A percentile compares a stretch with the other conserved stretches of the same genome.
Conservation (phyloP, 2,113 vertebrate genomes). For the Myotis brandtii region DNA sequence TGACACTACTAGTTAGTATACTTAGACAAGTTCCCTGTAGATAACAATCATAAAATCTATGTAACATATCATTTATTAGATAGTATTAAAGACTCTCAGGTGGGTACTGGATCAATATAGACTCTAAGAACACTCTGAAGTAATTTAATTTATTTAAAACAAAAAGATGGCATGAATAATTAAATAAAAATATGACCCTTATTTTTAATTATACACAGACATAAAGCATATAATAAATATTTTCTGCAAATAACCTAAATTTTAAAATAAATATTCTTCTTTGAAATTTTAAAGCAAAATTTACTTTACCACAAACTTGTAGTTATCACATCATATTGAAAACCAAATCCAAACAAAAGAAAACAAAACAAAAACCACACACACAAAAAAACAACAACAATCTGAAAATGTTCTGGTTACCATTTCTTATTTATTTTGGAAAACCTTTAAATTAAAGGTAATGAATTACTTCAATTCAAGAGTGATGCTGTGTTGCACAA, state of each 20-base stretch:
- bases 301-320: background rate
- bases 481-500: background rate
- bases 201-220: constrained; percentile 13
- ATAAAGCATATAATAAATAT: background rate
- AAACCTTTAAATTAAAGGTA: background rate
- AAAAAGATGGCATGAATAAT: background rate
- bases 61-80: background rate
- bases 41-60: no score
- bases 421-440: background rate
- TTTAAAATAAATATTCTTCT: background rate
- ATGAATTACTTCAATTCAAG: background rate
- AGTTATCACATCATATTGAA: background rate
- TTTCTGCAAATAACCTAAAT: background rate
- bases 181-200: background rate
- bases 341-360: background rate
- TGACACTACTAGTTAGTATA: no score
- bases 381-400: background rate
- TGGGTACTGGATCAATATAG: background rate
- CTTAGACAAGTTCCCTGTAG: no score
- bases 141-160: background rate
- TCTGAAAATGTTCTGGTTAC: background rate
- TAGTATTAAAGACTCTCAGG: background rate
- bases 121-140: background rate
- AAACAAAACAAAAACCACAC: no score
- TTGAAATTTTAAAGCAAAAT: constrained; percentile 7